A percentile compares a stretch with the other conserved stretches of the same genome.
These are phyloP conservation scores for Smittia sp. DNA, from an alignment of 2,888 invertebrate species.

Conservation along the genomic window DNA sequence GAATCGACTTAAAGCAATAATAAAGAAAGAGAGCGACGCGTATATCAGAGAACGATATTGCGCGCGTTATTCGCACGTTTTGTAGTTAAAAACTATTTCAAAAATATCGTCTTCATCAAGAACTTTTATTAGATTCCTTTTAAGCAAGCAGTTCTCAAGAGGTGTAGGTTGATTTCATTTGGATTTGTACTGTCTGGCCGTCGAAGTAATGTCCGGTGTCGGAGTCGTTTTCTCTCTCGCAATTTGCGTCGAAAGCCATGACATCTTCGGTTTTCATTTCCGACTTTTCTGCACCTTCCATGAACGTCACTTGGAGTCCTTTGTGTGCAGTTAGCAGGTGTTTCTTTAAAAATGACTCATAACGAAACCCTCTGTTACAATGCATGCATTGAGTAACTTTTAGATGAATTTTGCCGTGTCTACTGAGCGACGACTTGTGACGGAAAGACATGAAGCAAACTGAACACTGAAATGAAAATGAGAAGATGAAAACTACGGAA, in stretches of 20 bases:
- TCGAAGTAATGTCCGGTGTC: too few relatives aligned
- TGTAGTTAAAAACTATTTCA: too few relatives aligned
- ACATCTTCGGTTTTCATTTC: background rate
- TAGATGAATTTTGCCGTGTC: slow-evolving; percentile 25
- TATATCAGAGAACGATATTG: background rate
- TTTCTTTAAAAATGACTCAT: slow-evolving; percentile 35
- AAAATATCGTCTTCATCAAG: too few relatives aligned
- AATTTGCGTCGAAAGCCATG: background rate
- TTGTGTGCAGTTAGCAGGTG: slow-evolving; percentile 25
- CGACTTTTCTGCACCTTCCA: background rate
- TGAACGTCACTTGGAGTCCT: too few relatives aligned
- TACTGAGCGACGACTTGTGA: slow-evolving; percentile 24
- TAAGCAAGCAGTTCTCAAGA: too few relatives aligned
- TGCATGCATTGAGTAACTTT: slow-evolving; percentile 21
- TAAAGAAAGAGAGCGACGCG: background rate
- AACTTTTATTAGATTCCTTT: too few relatives aligned
- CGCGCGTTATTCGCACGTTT: background rate
- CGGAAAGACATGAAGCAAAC: slow-evolving; percentile 32
- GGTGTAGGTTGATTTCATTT: too few relatives aligned
- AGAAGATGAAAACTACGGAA: too few relatives aligned
- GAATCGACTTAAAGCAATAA: background rate
- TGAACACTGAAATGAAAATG: slow-evolving; percentile 30
- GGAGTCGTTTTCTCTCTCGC: background rate
- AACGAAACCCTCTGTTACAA: slow-evolving; percentile 24
- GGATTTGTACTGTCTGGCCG: too few relatives aligned